Evolutionary conservation across 2,797 vertebrate species (phyloP).

Genomic region (Oryzias dopingdopingensis): DNA sequence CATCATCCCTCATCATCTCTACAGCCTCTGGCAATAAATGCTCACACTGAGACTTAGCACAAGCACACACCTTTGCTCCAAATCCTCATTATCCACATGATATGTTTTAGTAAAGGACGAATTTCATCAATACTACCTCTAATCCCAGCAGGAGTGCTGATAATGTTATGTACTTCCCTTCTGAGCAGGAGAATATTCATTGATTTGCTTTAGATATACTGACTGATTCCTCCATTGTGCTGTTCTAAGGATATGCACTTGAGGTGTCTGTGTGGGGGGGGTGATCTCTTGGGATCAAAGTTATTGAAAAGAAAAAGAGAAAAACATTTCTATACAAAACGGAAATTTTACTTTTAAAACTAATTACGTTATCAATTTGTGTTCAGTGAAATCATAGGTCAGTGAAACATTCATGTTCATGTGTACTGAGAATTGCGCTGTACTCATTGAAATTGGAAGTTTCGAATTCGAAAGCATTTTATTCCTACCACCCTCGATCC

Average conservation of each 20-base stretch:
- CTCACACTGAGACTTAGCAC: constrained; percentile 12
- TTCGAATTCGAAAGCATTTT: no score
- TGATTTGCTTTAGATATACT: constrained; percentile 8
- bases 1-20: constrained; percentile 54
- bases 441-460: no score
- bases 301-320: background rate
- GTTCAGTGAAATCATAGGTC: no score
- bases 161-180: constrained; percentile 14
- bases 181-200: constrained; percentile 7
- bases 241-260: constrained; percentile 12
- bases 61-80: background rate
- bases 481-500: no score
- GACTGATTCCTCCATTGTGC: constrained; percentile 8
- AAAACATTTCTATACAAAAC: background rate
- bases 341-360: no score
- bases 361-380: no score
- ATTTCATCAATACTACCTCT: constrained; percentile 7
- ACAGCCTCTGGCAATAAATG: constrained; percentile 30
- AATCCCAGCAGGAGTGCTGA: constrained; percentile 3
- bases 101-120: constrained; percentile 13
- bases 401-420: no score
- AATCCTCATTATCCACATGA: constrained; percentile 20
- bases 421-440: no score
- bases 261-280: background rate
- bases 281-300: constrained; percentile 2